Conservation (phyloP, 2,888 invertebrate genomes). For the Melieria crassipennis region DNA sequence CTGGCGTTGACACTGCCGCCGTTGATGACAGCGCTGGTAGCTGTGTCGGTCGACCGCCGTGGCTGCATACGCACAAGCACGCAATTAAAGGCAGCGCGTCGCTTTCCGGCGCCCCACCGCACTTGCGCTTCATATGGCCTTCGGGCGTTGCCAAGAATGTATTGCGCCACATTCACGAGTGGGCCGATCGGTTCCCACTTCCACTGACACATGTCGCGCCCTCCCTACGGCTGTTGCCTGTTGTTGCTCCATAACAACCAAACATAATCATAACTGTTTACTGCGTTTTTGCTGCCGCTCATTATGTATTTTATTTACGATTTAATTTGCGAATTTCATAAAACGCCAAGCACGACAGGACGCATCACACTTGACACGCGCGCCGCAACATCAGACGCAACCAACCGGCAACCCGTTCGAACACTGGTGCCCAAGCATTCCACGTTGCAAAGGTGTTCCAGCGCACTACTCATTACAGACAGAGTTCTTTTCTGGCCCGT, state of each 20-base stretch:
- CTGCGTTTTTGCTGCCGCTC: conserved; percentile 52
- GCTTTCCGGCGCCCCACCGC: neutral
- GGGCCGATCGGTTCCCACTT: too few relatives aligned
- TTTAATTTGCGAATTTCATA: conserved; percentile 53
- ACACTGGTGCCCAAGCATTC: too few relatives aligned
- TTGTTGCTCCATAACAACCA: neutral
- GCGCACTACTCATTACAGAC: too few relatives aligned
- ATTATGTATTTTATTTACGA: conserved; percentile 60
- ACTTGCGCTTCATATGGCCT: conserved; percentile 17
- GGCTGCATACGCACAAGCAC: conserved; percentile 10
- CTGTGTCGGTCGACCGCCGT: conserved; percentile 6
- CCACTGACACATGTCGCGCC: neutral
- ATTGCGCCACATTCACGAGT: too few relatives aligned
- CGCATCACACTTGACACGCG: conserved; percentile 56
- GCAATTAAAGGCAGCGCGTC: conserved; percentile 23
- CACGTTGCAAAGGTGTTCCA: too few relatives aligned
- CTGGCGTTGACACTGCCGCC: conserved; percentile 32
- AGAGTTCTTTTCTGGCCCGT: too few relatives aligned
- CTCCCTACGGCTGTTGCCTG: neutral
- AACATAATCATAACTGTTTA: conserved; percentile 57
- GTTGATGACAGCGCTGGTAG: conserved; percentile 48
- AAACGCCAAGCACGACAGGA: conserved; percentile 17
- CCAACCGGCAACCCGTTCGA: too few relatives aligned
- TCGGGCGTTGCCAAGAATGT: conserved; percentile 15
- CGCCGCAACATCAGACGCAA: conserved; percentile 41